phyloP scores from a whole-genome alignment of 2,113 vertebrate genomes.

The Cephalopterus ornatus region DNA sequence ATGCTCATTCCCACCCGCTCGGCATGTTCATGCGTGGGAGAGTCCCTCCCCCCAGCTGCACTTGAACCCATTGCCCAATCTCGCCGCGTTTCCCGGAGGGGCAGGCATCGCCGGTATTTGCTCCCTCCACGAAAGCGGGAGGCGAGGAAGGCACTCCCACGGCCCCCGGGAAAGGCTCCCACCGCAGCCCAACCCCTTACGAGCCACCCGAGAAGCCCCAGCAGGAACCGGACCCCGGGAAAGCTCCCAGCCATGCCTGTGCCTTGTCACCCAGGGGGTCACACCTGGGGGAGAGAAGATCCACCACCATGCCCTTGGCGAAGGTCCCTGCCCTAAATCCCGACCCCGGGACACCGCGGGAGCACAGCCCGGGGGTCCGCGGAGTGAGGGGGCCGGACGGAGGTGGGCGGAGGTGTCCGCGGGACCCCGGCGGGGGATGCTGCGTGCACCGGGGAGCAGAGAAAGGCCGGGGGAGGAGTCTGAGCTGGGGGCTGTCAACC shows the following conservation, averaged over 20 bases:
- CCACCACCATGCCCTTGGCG: not conserved
- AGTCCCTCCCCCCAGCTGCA: slow-evolving; percentile 33
- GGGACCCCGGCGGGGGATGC: not conserved
- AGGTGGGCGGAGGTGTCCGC: not conserved
- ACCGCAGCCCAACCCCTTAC: not conserved
- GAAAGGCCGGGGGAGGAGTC: not conserved
- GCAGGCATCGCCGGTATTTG: not conserved
- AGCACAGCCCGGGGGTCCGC: not conserved
- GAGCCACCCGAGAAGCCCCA: not conserved
- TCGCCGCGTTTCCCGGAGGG: slow-evolving; percentile 20
- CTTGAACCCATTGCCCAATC: slow-evolving; percentile 56
- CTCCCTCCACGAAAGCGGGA: not conserved
- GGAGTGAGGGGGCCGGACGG: not conserved
- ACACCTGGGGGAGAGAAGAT: not conserved
- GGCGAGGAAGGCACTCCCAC: not conserved
- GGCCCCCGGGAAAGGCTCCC: not conserved
- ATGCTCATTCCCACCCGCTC: not conserved
- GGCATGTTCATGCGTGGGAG: slow-evolving; percentile 8
- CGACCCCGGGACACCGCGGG: not conserved
- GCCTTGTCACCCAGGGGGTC: not conserved
- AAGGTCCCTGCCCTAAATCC: not conserved
- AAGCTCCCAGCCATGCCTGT: not conserved
- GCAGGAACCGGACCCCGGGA: not conserved
- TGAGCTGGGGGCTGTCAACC: not conserved
- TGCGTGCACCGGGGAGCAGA: not conserved